Evolutionary conservation across 2,888 invertebrate genomes (phyloP).

Genomic region (Drosophila aldrichi): DNA sequence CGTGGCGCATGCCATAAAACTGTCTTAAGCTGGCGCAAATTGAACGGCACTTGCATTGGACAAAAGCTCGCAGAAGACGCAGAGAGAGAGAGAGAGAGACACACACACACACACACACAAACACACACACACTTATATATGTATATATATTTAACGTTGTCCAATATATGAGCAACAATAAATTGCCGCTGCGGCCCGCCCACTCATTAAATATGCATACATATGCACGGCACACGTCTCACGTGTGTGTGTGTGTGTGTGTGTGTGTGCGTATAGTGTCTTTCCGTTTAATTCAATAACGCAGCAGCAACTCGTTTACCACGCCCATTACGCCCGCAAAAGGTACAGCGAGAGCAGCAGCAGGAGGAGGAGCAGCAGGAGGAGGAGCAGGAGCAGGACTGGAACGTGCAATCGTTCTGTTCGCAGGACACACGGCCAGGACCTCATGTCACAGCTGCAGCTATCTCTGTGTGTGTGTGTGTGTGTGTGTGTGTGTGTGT

Average conservation of each 20-base stretch:
- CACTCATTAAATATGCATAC: conserved; percentile 60
- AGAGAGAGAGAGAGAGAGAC: too few species aligned
- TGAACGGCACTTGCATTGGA: conserved; percentile 34
- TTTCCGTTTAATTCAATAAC: conserved; percentile 71
- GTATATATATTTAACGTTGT: conserved; percentile 2
- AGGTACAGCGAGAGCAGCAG: conserved; percentile 29
- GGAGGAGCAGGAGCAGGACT: background rate
- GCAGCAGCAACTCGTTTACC: conserved; percentile 65
- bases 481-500: conserved; percentile 2
- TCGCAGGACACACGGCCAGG: conserved; percentile 28
- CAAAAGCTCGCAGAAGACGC: conserved; percentile 18
- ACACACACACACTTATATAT: background rate
- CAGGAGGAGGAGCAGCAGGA: too few species aligned
- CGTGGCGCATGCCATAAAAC: conserved; percentile 44
- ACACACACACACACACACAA: background rate
- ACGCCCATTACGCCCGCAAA: conserved; percentile 42
- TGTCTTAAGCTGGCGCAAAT: conserved; percentile 48
- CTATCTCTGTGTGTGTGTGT: conserved; percentile 7
- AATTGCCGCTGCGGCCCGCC: conserved; percentile 61
- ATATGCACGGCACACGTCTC: conserved; percentile 4
- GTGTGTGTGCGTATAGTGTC: conserved; percentile 17
- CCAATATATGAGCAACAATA: conserved; percentile 51
- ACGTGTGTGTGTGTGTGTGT: background rate
- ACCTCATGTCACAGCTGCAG: conserved; percentile 39
- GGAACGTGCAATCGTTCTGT: conserved; percentile 36